These are phyloP conservation scores for Leucophora obtusa DNA, from an alignment of 2,888 invertebrate species.

Conservation along the genomic window DNA sequence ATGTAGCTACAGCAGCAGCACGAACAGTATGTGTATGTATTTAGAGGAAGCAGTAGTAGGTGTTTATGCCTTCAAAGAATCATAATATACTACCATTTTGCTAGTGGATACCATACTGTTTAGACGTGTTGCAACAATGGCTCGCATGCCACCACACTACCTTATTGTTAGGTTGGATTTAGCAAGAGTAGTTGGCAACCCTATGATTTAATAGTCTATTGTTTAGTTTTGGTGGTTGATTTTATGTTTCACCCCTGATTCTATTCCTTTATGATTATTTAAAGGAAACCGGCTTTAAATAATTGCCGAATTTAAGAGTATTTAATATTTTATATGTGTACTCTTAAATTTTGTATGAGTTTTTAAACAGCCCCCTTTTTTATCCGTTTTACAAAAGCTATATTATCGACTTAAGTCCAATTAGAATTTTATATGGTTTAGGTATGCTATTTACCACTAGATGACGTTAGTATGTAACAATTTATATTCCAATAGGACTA, in stretches of 20 bases:
- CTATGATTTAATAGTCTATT: constrained; percentile 44
- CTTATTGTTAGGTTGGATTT: background rate
- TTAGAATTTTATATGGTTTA: background rate
- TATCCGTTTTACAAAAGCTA: constrained; percentile 47
- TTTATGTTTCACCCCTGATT: constrained; percentile 39
- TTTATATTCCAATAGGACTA: background rate
- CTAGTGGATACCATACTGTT: constrained; percentile 55
- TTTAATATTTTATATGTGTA: background rate
- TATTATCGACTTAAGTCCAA: constrained; percentile 57
- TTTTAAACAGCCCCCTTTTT: constrained; percentile 12
- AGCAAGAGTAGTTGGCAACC: constrained; percentile 31
- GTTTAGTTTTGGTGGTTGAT: constrained; percentile 61
- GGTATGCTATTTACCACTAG: constrained; percentile 20
- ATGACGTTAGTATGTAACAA: constrained; percentile 20
- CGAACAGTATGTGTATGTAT: constrained; percentile 9
- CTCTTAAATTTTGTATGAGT: constrained; percentile 45
- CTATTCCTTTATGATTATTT: background rate
- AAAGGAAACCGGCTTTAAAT: background rate
- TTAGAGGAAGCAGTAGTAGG: constrained; percentile 33
- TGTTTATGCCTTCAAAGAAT: constrained; percentile 44
- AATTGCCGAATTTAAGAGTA: constrained; percentile 38
- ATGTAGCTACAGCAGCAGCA: constrained; percentile 43
- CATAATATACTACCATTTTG: constrained; percentile 48
- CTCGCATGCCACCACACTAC: constrained; percentile 12
- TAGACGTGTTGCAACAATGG: constrained; percentile 55